Conservation (phyloP, 2,113 vertebrate species). For the Isichthys henryi region DNA sequence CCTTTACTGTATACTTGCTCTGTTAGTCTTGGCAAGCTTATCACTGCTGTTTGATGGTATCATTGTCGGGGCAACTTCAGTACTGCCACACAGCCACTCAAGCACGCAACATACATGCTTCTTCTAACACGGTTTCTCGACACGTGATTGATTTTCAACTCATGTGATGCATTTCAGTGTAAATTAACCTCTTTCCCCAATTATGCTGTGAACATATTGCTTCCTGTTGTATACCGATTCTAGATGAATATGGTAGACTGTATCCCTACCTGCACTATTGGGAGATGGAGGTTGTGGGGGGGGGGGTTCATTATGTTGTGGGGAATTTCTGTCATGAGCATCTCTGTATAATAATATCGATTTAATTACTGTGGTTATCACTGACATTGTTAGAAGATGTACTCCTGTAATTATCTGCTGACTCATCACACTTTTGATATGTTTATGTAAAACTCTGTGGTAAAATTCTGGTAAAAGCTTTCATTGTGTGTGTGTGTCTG, state of each 20-base stretch:
- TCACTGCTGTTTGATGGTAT: not conserved
- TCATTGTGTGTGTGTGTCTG: not conserved
- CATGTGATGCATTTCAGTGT: not conserved
- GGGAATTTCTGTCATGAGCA: not conserved
- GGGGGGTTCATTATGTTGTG: not conserved
- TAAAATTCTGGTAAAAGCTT: not conserved
- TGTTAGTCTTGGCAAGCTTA: not conserved
- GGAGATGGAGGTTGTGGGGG: no score
- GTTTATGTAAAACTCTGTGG: not conserved
- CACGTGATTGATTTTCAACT: not conserved
- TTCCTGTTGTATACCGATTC: not conserved
- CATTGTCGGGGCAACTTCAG: not conserved
- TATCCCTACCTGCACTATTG: no score
- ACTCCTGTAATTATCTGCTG: not conserved
- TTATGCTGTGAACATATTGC: not conserved
- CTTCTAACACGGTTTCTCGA: not conserved
- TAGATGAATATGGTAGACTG: not conserved
- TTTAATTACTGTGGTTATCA: not conserved
- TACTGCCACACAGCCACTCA: not conserved
- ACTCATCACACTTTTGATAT: not conserved
- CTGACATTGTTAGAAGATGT: not conserved
- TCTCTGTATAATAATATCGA: not conserved
- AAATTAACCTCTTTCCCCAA: not conserved
- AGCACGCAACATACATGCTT: not conserved
- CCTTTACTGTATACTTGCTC: not conserved